phyloP scores from a whole-genome alignment of 2,888 invertebrate genomes.

The Drosophila monieri region DNA sequence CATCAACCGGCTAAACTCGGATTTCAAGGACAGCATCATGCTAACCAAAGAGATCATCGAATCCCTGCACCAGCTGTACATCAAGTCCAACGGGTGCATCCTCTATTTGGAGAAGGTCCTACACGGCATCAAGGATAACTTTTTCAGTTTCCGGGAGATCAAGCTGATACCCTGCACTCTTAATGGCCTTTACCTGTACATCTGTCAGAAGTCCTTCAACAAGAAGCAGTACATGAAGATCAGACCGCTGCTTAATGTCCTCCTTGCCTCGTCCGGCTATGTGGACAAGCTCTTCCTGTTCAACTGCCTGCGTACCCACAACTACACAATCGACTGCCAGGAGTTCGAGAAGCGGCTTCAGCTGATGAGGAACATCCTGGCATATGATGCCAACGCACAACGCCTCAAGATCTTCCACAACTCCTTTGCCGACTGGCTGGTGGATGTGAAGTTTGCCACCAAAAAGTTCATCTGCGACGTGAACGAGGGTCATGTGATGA shows the following conservation, averaged over 20 bases:
- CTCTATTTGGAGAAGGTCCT: conserved; percentile 94
- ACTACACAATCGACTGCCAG: conserved; percentile 90
- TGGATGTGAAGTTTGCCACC: conserved; percentile 99
- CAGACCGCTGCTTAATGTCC: conserved; percentile 92
- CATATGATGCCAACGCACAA: conserved; percentile 80
- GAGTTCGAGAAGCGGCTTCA: conserved; percentile 92
- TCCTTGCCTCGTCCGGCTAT: conserved; percentile 94
- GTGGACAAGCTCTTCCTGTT: conserved; percentile 92
- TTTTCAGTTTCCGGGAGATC: conserved; percentile 95
- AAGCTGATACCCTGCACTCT: conserved; percentile 97
- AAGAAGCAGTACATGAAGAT: conserved; percentile 94
- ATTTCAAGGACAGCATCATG: conserved; percentile 93
- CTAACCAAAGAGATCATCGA: conserved; percentile 96
- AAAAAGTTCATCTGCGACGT: conserved; percentile 95
- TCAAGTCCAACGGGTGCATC: conserved; percentile 97
- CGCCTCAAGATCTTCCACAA: conserved; percentile 92
- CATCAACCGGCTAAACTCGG: conserved; percentile 93
- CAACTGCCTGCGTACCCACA: conserved; percentile 92
- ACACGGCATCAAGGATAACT: conserved; percentile 96
- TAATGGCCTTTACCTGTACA: conserved; percentile 97
- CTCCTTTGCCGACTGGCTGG: conserved; percentile 96
- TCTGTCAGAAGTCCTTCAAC: conserved; percentile 96
- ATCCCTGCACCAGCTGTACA: conserved; percentile 96
- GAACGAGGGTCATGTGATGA: conserved; percentile 93
- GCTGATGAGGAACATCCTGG: conserved; percentile 87